A percentile compares a stretch with the other conserved stretches of the same genome.
phyloP scores from a whole-genome alignment of 2,113 vertebrate species.

The Pagrus major region DNA sequence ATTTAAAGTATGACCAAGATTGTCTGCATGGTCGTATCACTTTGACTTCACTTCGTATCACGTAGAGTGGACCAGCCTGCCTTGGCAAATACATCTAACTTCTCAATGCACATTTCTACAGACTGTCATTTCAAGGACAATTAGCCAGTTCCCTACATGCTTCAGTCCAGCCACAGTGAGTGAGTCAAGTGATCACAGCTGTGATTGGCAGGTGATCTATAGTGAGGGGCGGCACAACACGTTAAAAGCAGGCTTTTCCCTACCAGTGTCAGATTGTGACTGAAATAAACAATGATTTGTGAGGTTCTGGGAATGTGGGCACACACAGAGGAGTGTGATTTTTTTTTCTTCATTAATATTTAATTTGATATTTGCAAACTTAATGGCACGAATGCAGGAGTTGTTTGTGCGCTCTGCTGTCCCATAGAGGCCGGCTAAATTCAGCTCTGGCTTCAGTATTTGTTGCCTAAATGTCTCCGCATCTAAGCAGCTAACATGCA shows the following conservation, averaged over 20 bases:
- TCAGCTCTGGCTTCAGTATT: neutral
- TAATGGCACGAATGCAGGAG: neutral
- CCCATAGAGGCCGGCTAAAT: neutral
- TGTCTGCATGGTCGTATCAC: neutral
- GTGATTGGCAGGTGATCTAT: neutral
- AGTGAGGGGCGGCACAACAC: neutral
- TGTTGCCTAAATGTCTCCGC: constrained; percentile 4
- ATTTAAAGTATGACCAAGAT: neutral
- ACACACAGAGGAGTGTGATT: neutral
- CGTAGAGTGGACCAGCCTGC: neutral
- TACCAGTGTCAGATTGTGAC: neutral
- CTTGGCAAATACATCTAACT: neutral
- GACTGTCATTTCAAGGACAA: constrained; percentile 13
- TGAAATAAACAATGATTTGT: neutral
- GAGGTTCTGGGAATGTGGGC: neutral
- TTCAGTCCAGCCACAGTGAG: neutral
- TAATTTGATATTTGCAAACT: constrained; percentile 32
- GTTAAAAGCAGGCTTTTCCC: neutral
- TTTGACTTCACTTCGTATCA: too few relatives aligned
- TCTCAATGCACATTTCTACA: neutral
- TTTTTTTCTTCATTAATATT: constrained; percentile 15
- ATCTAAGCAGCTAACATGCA: neutral
- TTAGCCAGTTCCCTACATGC: neutral
- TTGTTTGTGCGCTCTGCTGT: constrained; percentile 13
- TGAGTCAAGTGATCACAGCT: neutral